A percentile compares a stretch with the other conserved stretches of the same genome.
Evolutionary conservation across 2,888 invertebrate genomes (phyloP).

Genomic region (Tortricodes alternella): DNA sequence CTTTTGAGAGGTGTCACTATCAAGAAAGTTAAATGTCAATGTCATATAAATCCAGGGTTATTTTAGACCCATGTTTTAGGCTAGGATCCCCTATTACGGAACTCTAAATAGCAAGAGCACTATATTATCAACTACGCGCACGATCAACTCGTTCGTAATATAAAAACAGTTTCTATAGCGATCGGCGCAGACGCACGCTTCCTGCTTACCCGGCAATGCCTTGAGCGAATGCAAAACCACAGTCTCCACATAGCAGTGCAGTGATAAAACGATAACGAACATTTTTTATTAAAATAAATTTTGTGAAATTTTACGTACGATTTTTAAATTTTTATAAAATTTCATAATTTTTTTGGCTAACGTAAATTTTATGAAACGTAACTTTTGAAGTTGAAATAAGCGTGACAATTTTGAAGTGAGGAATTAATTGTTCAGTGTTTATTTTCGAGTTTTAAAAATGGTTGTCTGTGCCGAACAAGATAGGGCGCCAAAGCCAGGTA

Average conservation of each 20-base stretch:
- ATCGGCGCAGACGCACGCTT: constrained; percentile 23
- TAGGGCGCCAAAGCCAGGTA: constrained; percentile 24
- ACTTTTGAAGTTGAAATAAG: background rate
- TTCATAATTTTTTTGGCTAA: no score
- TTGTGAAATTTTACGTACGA: background rate
- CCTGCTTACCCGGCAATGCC: constrained; percentile 26
- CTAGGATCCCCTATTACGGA: no score
- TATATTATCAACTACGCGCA: background rate
- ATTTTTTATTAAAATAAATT: background rate
- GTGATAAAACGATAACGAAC: background rate
- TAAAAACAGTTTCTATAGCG: constrained; percentile 25
- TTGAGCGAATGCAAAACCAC: constrained; percentile 26
- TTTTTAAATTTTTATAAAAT: background rate
- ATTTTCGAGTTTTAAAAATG: constrained; percentile 19
- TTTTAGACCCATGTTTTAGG: no score
- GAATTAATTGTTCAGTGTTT: background rate
- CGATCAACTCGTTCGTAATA: constrained; percentile 19
- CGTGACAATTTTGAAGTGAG: background rate
- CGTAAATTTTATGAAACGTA: background rate
- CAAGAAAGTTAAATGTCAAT: no score
- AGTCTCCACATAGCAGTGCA: constrained; percentile 8
- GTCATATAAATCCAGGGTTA: no score
- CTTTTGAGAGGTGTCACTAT: no score
- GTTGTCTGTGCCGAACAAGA: constrained; percentile 21
- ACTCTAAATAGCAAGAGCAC: no score